Evolutionary conservation across 2,888 invertebrate genomes (phyloP), one percentile per base, ranked within the genome.

Genomic region (Synergus laeviventris): DNA sequence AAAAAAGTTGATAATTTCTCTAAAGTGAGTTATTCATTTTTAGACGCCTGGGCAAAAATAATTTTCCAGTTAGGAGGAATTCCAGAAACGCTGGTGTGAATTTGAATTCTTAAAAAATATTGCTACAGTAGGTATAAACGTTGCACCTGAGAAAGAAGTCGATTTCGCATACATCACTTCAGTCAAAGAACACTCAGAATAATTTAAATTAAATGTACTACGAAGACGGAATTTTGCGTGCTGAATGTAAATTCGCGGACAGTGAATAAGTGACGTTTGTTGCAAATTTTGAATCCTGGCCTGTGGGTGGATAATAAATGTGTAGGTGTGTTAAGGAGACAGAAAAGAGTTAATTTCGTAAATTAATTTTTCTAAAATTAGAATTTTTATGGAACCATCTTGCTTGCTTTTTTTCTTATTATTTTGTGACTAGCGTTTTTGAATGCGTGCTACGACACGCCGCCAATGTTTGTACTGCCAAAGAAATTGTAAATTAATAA

Each of bases 221-320:
- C 21, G 4, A 24, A 66, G 66, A 45, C 42, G 14, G 66, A 66
- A 66, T 45, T 66, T 66, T 11, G 66, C 45, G 24, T 24, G 39
- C 66, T 45, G 66, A 66, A 66, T 66, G 42, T 21, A 45, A 24
- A 66, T 66, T 66, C n/a, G 42, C n/a, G 18, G 45, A 45, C 24
- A 66, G 24, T 66, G 66, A 66, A 66, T 66, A 66, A 45, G 66
- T 66, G 24, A 66, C 16, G 42, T 66, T 66, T 66, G 24, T 66
- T 66, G 66, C 45, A 66, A 66, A 66, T 66, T 45, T 45, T 45
- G 14, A 42, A 42, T 11, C 24, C 24, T 24, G 8, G n/a, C 4
- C 0, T 45, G 12, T 64, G 39, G 8, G 2, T 7, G n/a, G 18
- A 54, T 9, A 54, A 18, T 54, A 9, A 54, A 54, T 1, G 49